Conservation (phyloP, 2,888 invertebrate genomes). For the Lypha dubia region DNA sequence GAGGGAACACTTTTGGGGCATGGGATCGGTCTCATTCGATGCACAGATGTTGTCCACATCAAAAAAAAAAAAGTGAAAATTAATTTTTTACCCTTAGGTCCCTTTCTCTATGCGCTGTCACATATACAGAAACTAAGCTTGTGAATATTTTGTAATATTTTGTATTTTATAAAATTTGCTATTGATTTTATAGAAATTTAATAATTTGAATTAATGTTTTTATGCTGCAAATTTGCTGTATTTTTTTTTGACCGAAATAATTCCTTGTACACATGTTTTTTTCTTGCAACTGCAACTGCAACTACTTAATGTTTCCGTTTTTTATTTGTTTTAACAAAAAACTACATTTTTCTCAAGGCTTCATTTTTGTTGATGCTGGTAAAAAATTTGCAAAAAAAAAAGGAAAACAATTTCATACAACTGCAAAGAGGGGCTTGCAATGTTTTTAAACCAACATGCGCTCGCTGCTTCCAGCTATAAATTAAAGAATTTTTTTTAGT, state of each 20-base stretch:
- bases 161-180: too few relatives aligned
- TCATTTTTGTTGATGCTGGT: constrained; percentile 33
- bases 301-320: constrained; percentile 59
- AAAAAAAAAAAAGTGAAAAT: too few relatives aligned
- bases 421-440: constrained; percentile 1
- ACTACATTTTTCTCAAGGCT: constrained; percentile 58
- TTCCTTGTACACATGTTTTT: constrained; percentile 38
- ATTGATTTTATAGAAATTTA: too few relatives aligned
- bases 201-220: not conserved
- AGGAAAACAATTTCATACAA: not conserved
- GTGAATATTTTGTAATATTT: too few relatives aligned
- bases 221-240: not conserved
- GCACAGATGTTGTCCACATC: too few relatives aligned
- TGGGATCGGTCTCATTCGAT: too few relatives aligned
- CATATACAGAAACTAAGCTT: too few relatives aligned
- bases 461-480: constrained; percentile 42
- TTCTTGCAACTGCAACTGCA: constrained; percentile 20
- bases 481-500: constrained; percentile 42
- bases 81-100: too few relatives aligned
- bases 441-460: constrained; percentile 21
- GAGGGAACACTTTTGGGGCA: too few relatives aligned
- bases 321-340: constrained; percentile 54
- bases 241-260: constrained; percentile 35
- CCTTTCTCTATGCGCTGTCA: too few relatives aligned
- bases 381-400: constrained; percentile 21